A percentile compares a stretch with the other conserved stretches of the same genome.
phyloP scores from a whole-genome alignment of 2,888 invertebrate species.

The Polydrusus cervinus region DNA sequence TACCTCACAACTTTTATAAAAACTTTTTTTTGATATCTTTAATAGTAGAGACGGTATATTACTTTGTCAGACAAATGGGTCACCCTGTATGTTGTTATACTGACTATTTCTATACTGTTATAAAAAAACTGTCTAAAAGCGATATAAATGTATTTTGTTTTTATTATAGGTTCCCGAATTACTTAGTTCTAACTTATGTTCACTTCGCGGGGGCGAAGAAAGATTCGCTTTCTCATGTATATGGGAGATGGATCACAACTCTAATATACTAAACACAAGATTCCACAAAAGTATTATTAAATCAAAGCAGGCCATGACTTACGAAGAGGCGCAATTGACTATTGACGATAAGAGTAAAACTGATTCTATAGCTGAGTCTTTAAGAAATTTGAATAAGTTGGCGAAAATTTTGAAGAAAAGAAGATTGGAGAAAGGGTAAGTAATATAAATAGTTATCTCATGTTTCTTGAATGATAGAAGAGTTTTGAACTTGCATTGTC shows the following conservation, averaged over 20 bases:
- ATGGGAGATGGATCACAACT: slow-evolving; percentile 91
- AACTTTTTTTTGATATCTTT: no score
- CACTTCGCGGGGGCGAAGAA: slow-evolving; percentile 91
- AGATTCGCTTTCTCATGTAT: slow-evolving; percentile 96
- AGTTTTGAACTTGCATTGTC: no score
- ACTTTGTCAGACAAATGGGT: no score
- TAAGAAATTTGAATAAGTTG: slow-evolving; percentile 87
- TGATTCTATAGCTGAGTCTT: slow-evolving; percentile 83
- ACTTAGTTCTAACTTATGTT: slow-evolving; percentile 96
- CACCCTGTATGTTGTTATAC: no score
- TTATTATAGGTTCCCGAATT: slow-evolving; percentile 76
- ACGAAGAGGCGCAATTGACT: slow-evolving; percentile 95
- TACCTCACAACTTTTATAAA: no score
- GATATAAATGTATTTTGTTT: no score
- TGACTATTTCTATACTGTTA: no score
- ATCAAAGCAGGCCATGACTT: slow-evolving; percentile 94
- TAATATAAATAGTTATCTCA: no score
- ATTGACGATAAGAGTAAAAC: slow-evolving; percentile 87
- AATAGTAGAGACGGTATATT: no score
- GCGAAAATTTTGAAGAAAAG: slow-evolving; percentile 93
- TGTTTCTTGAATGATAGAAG: no score
- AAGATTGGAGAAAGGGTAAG: slow-evolving; percentile 59
- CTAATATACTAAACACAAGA: slow-evolving; percentile 85
- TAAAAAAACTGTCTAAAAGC: no score
- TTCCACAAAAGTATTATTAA: slow-evolving; percentile 96